These are phyloP conservation scores for Agriopis marginaria DNA, from an alignment of 2,888 invertebrate genomes.

Conservation along the genomic window DNA sequence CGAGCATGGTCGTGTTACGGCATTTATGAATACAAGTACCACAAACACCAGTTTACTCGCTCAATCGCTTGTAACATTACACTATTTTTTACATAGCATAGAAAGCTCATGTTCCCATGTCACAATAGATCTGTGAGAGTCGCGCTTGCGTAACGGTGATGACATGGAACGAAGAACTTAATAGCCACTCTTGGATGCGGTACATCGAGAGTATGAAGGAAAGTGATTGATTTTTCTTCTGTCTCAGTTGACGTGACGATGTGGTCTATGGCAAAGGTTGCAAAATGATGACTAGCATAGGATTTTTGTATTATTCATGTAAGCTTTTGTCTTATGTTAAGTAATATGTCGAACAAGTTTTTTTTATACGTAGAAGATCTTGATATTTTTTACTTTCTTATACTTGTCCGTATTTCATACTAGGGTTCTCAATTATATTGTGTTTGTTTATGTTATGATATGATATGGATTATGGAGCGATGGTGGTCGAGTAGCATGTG, in stretches of 20 bases:
- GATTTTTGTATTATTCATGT: too few species aligned
- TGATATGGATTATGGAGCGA: too few species aligned
- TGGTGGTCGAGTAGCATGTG: too few species aligned
- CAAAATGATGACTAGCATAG: not conserved
- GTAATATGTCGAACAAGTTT: too few species aligned
- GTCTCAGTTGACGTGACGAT: not conserved
- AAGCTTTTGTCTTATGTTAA: too few species aligned
- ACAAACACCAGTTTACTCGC: slow-evolving; percentile 12
- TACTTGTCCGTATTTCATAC: too few species aligned
- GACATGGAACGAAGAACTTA: slow-evolving; percentile 6
- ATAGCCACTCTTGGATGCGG: slow-evolving; percentile 39
- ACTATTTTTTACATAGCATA: slow-evolving; percentile 51
- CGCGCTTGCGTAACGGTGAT: slow-evolving; percentile 40
- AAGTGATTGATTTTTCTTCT: slow-evolving; percentile 29
- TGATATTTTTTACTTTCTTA: too few species aligned
- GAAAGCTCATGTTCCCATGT: slow-evolving; percentile 70
- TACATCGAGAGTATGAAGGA: slow-evolving; percentile 25
- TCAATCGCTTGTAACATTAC: slow-evolving; percentile 29
- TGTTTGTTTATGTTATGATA: too few species aligned
- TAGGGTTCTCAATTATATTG: too few species aligned
- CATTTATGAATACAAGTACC: not conserved
- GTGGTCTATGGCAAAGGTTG: not conserved
- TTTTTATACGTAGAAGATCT: too few species aligned
- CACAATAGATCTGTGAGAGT: slow-evolving; percentile 60
- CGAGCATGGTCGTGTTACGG: not conserved